Evolutionary conservation across 1,140 invertebrate genomes (phyloP).

Genomic region (Gryllus bimaculatus): DNA sequence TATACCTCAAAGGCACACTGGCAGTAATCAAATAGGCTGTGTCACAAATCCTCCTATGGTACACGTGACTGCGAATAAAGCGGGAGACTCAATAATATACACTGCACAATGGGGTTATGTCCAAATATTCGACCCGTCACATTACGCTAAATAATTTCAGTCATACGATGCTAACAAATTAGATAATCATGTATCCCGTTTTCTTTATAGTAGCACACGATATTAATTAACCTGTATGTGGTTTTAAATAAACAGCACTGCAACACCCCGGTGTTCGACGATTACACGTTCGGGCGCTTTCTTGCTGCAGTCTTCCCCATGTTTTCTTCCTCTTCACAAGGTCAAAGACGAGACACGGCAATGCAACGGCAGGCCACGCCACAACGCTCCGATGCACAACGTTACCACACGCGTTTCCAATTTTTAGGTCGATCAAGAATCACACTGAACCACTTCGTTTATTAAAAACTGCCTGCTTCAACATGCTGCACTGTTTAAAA

Average conservation of each 20-base stretch:
- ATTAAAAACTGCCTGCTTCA: neutral
- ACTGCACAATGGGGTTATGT: too few relatives aligned
- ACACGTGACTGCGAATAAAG: too few relatives aligned
- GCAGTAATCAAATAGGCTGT: too few relatives aligned
- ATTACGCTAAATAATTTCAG: too few relatives aligned
- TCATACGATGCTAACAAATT: too few relatives aligned
- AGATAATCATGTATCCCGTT: too few relatives aligned
- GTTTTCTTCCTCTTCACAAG: neutral
- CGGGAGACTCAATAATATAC: too few relatives aligned
- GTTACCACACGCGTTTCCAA: neutral
- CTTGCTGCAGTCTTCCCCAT: neutral
- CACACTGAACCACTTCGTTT: neutral
- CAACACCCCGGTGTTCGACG: neutral
- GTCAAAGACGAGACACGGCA: neutral
- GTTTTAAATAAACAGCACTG: neutral
- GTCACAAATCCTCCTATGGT: too few relatives aligned
- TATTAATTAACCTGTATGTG: too few relatives aligned
- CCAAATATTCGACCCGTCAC: too few relatives aligned
- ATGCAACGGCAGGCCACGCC: neutral
- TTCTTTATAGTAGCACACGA: too few relatives aligned
- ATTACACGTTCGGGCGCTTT: neutral
- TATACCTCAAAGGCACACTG: too few relatives aligned
- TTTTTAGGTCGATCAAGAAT: neutral
- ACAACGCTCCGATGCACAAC: neutral
- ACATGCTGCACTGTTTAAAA: slow-evolving; percentile 12